A percentile compares a stretch with the other conserved stretches of the same genome.
Conservation (phyloP, 2,113 vertebrate species). For the Syngnathus scovelli region DNA sequence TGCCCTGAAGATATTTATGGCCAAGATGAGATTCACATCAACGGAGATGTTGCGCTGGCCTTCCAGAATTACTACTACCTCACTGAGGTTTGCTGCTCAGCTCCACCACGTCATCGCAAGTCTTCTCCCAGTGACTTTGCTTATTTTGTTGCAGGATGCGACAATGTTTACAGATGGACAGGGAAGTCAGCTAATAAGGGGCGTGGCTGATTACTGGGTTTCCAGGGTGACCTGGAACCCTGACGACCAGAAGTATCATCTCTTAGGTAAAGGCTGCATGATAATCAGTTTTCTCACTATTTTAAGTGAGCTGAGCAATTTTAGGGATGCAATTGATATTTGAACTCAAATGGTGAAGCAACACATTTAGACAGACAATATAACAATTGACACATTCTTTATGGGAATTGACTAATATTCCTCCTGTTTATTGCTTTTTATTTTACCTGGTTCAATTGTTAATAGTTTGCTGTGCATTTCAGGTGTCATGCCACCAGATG, state of each 20-base stretch:
- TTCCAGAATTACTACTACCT: conserved; percentile 83
- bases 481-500: conserved; percentile 96
- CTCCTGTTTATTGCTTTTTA: too few species aligned
- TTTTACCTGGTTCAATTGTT: not conserved
- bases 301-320: not conserved
- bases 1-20: conserved; percentile 84
- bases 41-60: conserved; percentile 82
- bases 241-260: conserved; percentile 77
- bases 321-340: not conserved
- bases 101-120: not conserved
- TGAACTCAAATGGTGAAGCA: too few species aligned
- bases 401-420: too few species aligned
- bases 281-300: too few species aligned
- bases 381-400: too few species aligned
- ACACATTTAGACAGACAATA: too few species aligned
- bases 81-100: conserved; percentile 57
- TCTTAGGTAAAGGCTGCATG: conserved; percentile 69
- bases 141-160: conserved; percentile 73
- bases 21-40: conserved; percentile 85
- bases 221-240: conserved; percentile 82
- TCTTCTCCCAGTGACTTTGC: not conserved
- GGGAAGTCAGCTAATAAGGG: conserved; percentile 80
- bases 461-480: conserved; percentile 18
- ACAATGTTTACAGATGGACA: conserved; percentile 76
- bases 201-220: conserved; percentile 89